These are phyloP conservation scores for Euwallacea fornicatus DNA, from an alignment of 1,140 invertebrate species.

Conservation along the genomic window DNA sequence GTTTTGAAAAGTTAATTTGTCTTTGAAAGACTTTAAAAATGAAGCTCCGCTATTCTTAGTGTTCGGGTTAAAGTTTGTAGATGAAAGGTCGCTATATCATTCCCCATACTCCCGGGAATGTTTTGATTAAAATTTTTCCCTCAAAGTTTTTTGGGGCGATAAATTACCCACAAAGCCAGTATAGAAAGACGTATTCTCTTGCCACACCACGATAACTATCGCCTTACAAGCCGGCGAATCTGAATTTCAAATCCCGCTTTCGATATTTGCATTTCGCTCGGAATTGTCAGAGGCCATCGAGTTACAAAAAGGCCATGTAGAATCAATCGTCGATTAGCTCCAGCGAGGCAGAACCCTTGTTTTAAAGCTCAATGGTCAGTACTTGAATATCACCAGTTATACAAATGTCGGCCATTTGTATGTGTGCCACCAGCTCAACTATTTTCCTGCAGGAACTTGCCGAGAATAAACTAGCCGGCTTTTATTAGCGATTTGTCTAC, in stretches of 20 bases:
- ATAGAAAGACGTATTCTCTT: too few species aligned
- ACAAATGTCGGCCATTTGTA: slow-evolving; percentile 19
- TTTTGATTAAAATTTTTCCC: slow-evolving; percentile 2
- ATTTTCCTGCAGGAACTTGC: slow-evolving; percentile 12
- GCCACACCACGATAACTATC: not conserved
- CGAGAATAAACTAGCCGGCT: slow-evolving; percentile 7
- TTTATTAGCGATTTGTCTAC: slow-evolving; percentile 21
- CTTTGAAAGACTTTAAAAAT: slow-evolving; percentile 38
- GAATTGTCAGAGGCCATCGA: not conserved
- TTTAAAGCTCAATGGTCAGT: slow-evolving; percentile 10
- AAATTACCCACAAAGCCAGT: not conserved
- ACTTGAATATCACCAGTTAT: slow-evolving; percentile 7
- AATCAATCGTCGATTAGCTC: slow-evolving; percentile 3
- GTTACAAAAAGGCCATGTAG: slow-evolving; percentile 4
- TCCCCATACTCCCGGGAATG: slow-evolving; percentile 1
- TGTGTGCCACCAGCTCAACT: slow-evolving; percentile 4
- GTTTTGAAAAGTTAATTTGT: slow-evolving; percentile 37
- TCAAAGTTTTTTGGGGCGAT: slow-evolving; percentile 4
- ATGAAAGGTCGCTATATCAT: slow-evolving; percentile 19
- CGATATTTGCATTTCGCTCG: slow-evolving; percentile 5
- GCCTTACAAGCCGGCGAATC: not conserved
- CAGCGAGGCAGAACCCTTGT: not conserved
- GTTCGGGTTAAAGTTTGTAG: slow-evolving; percentile 12
- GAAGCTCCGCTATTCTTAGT: slow-evolving; percentile 30
- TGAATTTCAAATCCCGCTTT: slow-evolving; percentile 4